Base-by-base conservation (phyloP, 1,140 invertebrate species). In the Drosophila arawakana region DNA sequence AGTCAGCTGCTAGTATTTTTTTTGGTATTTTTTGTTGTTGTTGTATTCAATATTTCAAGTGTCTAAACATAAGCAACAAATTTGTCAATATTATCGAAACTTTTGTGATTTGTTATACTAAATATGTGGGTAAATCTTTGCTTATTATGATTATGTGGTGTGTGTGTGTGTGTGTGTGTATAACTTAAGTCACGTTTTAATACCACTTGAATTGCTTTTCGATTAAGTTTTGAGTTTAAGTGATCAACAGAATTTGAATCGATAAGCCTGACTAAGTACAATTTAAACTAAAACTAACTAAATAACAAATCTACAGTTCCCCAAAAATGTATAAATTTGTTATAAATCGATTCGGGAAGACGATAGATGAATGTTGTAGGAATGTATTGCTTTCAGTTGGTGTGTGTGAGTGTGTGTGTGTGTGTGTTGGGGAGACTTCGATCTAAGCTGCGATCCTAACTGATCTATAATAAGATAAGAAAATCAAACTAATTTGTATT, bases 141-240 rank as follows among this genome's bases (percentile, higher is more conserved):
- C 49, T 79, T 59, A 25, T 73, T 65, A 41, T 73, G 6, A 30
- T 30, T 5, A 30, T 6, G 25, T 30, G 3, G 6, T 30, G 25
- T 30, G 6, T 61, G 57, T 68, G 62, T 67, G 43, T 55, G 44
- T 78, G 50, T 66, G 57, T 68, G 15, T 70, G 43, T 63, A 46
- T 39, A 34, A 15, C 39, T 54, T 35, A 47, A 37, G 52, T 67
- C 30, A 67, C 41, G 25, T 63, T 66, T 62, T 82, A 86, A 86
- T 86, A 86, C 83, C 83, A 88, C 83, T 83, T 86, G 63, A 88
- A 88, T 88, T 88, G 83, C 83, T 88, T 88, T 79, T 86, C 61
- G 46, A 65, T 86, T 54, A 47, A 57, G 15, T 41, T 41, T 57
- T 57, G 41, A 43, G 41, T 43, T 41, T 11, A 35, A 30, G 6